phyloP scores from a whole-genome alignment of 2,888 invertebrate genomes.

The Synergus umbraculus region DNA sequence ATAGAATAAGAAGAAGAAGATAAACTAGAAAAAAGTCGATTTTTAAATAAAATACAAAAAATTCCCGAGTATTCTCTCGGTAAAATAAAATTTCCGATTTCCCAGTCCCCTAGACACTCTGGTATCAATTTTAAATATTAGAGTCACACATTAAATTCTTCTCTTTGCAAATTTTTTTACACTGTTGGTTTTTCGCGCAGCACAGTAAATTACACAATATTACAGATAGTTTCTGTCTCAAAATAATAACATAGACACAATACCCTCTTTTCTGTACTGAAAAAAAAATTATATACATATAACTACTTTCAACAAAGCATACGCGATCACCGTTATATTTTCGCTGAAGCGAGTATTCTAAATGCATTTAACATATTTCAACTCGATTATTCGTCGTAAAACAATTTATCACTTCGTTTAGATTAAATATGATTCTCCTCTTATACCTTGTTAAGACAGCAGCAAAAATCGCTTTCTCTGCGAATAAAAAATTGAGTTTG shows the following conservation, averaged over 20 bases:
- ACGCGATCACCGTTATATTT: neutral
- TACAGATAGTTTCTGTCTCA: slow-evolving; percentile 40
- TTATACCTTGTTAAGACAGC: neutral
- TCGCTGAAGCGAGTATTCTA: slow-evolving; percentile 22
- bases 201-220: slow-evolving; percentile 10
- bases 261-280: slow-evolving; percentile 29
- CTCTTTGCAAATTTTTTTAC: slow-evolving; percentile 24
- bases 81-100: too few species aligned
- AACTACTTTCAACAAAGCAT: slow-evolving; percentile 13
- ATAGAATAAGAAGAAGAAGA: too few species aligned
- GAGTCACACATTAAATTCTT: slow-evolving; percentile 16
- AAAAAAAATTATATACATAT: slow-evolving; percentile 19
- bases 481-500: slow-evolving; percentile 25
- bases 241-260: slow-evolving; percentile 55
- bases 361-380: slow-evolving; percentile 47
- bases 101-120: too few species aligned
- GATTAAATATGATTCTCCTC: slow-evolving; percentile 14
- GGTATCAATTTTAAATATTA: slow-evolving; percentile 17
- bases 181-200: neutral
- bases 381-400: slow-evolving; percentile 41
- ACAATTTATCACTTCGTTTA: slow-evolving; percentile 16
- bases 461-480: slow-evolving; percentile 21
- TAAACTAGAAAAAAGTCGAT: too few species aligned
- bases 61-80: too few species aligned
- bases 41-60: too few species aligned